Percentiles rank a stretch among this genome's conserved stretches.
These are phyloP conservation scores for Cataglyphis cursor DNA, from an alignment of 2,888 invertebrate species.

Conservation along the genomic window DNA sequence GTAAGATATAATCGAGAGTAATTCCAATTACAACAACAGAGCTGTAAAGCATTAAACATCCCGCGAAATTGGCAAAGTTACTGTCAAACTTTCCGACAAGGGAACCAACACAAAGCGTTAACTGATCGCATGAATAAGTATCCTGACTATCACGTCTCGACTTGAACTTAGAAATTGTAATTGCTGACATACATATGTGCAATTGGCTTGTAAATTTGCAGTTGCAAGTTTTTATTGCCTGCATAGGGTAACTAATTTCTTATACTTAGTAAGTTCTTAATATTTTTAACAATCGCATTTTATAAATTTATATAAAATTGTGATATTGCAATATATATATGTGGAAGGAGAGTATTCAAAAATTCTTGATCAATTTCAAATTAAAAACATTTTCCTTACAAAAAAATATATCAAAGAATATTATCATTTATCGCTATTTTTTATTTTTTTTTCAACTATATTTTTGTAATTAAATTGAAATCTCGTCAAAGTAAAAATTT, in stretches of 20 bases:
- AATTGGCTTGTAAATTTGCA: conserved; percentile 15
- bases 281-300: neutral
- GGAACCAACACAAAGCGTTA: neutral
- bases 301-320: neutral
- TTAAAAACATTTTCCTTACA: neutral
- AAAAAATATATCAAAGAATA: neutral
- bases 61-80: conserved; percentile 22
- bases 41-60: conserved; percentile 14
- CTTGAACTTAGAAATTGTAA: neutral
- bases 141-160: neutral
- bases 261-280: neutral
- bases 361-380: too few relatives aligned
- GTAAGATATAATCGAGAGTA: neutral
- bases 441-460: conserved; percentile 1
- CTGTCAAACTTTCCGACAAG: conserved; percentile 37
- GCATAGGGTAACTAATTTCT: neutral
- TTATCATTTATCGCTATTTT: neutral
- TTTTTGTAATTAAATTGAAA: neutral
- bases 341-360: too few relatives aligned
- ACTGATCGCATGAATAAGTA: conserved; percentile 37
- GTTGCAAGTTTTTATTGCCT: conserved; percentile 10
- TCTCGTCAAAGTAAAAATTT: neutral
- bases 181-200: conserved; percentile 8
- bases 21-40: conserved; percentile 24
- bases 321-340: neutral